A percentile compares a stretch with the other conserved stretches of the same genome.
phyloP scores from a whole-genome alignment of 2,113 vertebrate genomes.

The Oryzias woworae region DNA sequence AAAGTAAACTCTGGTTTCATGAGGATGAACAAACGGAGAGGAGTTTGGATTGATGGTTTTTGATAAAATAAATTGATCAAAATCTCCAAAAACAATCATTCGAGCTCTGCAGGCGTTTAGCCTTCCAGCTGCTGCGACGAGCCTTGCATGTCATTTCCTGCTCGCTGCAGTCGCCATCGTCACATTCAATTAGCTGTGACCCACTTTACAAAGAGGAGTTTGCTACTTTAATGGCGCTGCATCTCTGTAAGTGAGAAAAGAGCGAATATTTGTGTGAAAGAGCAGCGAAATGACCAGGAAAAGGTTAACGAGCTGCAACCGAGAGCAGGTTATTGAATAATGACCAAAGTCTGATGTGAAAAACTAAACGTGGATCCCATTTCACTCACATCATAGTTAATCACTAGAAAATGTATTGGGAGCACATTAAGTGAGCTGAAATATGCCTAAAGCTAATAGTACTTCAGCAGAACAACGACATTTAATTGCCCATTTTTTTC shows the following conservation, averaged over 20 bases:
- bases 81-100: too few relatives aligned
- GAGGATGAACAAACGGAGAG: too few relatives aligned
- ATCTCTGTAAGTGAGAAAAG: slow-evolving; percentile 40
- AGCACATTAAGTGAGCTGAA: slow-evolving; percentile 12
- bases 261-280: slow-evolving; percentile 46
- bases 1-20: too few relatives aligned
- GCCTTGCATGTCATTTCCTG: slow-evolving; percentile 46
- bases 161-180: slow-evolving; percentile 43
- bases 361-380: slow-evolving; percentile 13
- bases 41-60: too few relatives aligned
- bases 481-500: background rate
- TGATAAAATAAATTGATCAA: too few relatives aligned
- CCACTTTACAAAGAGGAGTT: slow-evolving; percentile 58
- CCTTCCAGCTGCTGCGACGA: slow-evolving; percentile 48
- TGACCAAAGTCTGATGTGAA: slow-evolving; percentile 26
- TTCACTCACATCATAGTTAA: slow-evolving; percentile 33
- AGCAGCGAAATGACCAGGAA: slow-evolving; percentile 32
- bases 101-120: slow-evolving; percentile 43
- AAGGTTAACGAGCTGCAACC: slow-evolving; percentile 26
- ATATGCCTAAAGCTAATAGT: slow-evolving; percentile 15
- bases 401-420: slow-evolving; percentile 24
- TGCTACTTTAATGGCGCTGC: slow-evolving; percentile 61
- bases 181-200: slow-evolving; percentile 62
- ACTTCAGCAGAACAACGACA: background rate
- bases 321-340: slow-evolving; percentile 53